Percentiles rank a stretch among this genome's conserved stretches.
Conservation (phyloP, 2,113 vertebrate genomes). For the Corythornis cristatus region DNA sequence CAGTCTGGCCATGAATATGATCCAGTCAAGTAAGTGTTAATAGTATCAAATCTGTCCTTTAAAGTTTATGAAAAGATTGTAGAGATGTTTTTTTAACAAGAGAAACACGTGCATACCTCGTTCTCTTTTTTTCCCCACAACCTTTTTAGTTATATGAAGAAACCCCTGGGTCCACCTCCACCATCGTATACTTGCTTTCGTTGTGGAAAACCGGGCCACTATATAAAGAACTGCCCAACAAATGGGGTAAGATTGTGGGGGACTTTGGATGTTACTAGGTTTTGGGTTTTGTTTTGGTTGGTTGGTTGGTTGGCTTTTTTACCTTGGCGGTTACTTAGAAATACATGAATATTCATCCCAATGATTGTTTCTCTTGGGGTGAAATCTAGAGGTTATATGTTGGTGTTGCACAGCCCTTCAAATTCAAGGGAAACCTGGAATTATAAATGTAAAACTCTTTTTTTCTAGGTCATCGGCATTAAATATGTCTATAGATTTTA, state of each 20-base stretch:
- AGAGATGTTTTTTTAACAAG: background rate
- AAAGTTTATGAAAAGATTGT: conserved; percentile 1
- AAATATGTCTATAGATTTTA: background rate
- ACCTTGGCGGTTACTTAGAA: background rate
- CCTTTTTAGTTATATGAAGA: conserved; percentile 88
- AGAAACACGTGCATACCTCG: background rate
- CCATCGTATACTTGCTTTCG: conserved; percentile 94
- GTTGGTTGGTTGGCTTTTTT: background rate
- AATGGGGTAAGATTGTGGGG: conserved; percentile 83
- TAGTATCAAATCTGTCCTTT: background rate
- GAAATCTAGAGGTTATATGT: too few relatives aligned
- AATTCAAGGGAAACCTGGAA: background rate
- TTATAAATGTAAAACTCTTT: background rate
- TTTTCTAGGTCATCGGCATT: background rate
- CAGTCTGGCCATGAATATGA: conserved; percentile 96
- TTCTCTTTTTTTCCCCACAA: background rate
- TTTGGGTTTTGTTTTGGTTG: background rate
- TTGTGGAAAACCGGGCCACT: conserved; percentile 93
- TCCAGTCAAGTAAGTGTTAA: conserved; percentile 88
- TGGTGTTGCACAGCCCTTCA: background rate
- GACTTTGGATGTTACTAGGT: background rate
- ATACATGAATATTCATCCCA: rapidly evolving
- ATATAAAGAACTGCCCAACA: conserved; percentile 94
- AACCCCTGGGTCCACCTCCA: conserved; percentile 84
- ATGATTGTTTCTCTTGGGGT: background rate